Evolutionary conservation across 1,140 invertebrate genomes (phyloP).

Genomic region (Polypedilum pembai): DNA sequence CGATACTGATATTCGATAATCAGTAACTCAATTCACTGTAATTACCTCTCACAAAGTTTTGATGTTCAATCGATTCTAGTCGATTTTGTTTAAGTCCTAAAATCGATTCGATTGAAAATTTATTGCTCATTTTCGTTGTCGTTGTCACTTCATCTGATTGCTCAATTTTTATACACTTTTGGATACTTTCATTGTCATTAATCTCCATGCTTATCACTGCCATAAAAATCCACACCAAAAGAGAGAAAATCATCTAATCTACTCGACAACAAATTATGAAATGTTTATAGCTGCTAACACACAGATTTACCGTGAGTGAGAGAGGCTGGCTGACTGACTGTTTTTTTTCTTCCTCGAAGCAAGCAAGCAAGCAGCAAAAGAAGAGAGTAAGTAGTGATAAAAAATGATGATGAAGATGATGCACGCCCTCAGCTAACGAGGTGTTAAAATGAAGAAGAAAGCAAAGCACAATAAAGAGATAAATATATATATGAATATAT

Average conservation of each 20-base stretch:
- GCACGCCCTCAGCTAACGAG: slow-evolving; percentile 15
- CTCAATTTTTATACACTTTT: slow-evolving; percentile 10
- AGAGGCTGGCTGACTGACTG: not conserved
- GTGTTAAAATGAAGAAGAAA: slow-evolving; percentile 15
- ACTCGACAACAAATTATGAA: slow-evolving; percentile 12
- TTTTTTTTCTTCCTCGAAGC: not conserved
- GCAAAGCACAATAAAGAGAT: not conserved
- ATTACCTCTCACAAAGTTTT: no score
- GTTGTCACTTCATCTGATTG: slow-evolving; percentile 14
- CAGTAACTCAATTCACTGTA: no score
- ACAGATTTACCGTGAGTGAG: no score
- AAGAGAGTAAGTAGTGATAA: not conserved
- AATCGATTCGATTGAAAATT: slow-evolving; percentile 13
- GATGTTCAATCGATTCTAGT: not conserved
- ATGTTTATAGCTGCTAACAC: not conserved
- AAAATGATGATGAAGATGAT: slow-evolving; percentile 15
- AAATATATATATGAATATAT: not conserved
- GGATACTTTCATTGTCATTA: not conserved
- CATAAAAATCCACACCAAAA: not conserved
- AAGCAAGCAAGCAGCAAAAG: no score
- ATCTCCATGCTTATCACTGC: slow-evolving; percentile 1
- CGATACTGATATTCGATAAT: no score
- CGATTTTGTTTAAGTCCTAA: not conserved
- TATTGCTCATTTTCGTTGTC: not conserved
- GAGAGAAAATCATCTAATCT: slow-evolving; percentile 2